These are phyloP conservation scores for Capreolus pygargus DNA, from an alignment of 2,113 vertebrate genomes.

Conservation along the genomic window DNA sequence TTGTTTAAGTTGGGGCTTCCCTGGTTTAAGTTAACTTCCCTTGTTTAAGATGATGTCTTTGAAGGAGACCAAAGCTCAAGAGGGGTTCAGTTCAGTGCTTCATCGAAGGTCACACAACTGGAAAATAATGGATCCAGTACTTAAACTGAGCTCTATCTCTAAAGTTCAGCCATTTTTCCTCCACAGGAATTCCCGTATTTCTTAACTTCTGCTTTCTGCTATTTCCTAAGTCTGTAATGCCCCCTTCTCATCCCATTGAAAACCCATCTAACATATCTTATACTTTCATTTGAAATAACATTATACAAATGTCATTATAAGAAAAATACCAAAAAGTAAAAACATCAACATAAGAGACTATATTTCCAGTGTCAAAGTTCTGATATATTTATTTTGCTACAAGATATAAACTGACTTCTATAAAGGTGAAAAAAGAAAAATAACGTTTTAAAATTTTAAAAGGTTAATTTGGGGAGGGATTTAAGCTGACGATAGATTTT, in stretches of 20 bases:
- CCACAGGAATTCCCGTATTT: neutral
- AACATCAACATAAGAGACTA: neutral
- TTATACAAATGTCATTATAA: neutral
- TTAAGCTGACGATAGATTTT: neutral
- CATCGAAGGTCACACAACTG: neutral
- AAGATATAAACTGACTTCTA: neutral
- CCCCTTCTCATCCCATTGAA: neutral
- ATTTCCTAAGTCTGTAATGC: neutral
- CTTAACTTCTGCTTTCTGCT: neutral
- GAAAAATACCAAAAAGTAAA: neutral
- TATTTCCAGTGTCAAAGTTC: neutral
- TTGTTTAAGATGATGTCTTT: neutral
- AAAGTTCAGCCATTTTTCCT: neutral
- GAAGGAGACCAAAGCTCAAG: neutral
- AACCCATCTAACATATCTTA: neutral
- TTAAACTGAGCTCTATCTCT: neutral
- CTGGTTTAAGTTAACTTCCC: neutral
- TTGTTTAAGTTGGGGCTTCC: neutral
- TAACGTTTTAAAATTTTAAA: neutral
- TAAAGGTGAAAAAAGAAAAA: conserved; percentile 1
- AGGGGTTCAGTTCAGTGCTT: neutral
- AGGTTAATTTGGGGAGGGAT: neutral
- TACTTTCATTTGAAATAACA: neutral
- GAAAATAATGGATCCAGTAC: neutral
- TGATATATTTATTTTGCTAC: neutral